Evolutionary conservation across 2,797 vertebrate genomes (phyloP), one percentile per base, ranked within the genome.

Genomic region (Alcedo atthis): DNA sequence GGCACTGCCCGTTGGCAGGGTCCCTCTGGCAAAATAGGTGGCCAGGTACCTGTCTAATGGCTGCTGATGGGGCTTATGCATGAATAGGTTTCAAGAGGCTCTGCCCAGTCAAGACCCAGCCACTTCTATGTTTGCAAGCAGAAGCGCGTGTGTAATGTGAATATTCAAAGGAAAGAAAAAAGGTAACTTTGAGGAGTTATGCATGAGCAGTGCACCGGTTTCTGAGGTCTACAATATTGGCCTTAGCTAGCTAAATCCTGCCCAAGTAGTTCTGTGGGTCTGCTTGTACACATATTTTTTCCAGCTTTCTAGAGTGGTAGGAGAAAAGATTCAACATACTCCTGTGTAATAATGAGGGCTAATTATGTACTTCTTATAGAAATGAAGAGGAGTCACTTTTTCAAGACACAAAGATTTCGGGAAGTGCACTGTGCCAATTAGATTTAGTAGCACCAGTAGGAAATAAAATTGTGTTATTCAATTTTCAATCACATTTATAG

Each of bases 391-490:
- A 68, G 17, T 40, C 16, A n/a, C 30, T 85, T 94, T 76, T 78
- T 78, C 59, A 81, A 71, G 40, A 67, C 16, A 49, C 5, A 30
- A 64, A 84, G 19, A 67, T 77, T 67, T 90, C 61, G 91, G 70
- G 32, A 48, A 53, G 30, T 61, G 42, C 67, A 55, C 54, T 69
- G 22, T 78, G 51, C 51, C 77, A 77, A 58, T 42, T 81, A 85
- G 42, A 83, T 87, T 80, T 77, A 90, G 75, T 28, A 61, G 61
- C 42, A 68, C 64, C n/a, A 70, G 57, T 78, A 82, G 45, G 49
- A 93, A 87, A 94, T 69, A 85, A 87, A 93, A 86, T 20, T 26
- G 26, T 42, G n/a, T 71, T 87, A 51, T 66, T 89, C 77, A 53
- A 86, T 86, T 81, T 86, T 63, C 69, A 45, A 59, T 69, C 63